Base-by-base conservation (phyloP, 2,888 invertebrate species). In the Andrena flavipes region DNA sequence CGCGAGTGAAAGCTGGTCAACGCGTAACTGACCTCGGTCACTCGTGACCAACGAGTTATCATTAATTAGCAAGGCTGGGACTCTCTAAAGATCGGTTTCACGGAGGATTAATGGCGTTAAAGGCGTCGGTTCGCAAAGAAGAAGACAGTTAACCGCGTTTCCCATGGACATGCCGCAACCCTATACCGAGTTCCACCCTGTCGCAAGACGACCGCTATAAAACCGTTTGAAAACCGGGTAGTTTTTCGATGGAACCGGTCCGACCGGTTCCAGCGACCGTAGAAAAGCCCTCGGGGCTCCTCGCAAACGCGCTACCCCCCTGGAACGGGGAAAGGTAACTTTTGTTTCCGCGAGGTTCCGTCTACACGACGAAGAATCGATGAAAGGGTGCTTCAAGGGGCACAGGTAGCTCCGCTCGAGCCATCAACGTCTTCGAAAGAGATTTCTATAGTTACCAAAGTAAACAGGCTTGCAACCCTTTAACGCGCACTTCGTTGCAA, bases 221-320 rank as follows among this genome's bases (percentile, higher is more conserved):
- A 84, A 75, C 82, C 84, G 81, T 78, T 84, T 64, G 76, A 65
- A 84, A 90, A 91, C 89, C 89, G 88, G 91, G 85, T 89, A 89
- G 90, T 91, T 93, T 92, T 93, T 91, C 87, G 91, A 84, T 80
- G 85, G 81, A 92, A 93, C 93, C 92, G 92, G 93, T 93, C 80
- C 42, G 26, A 91, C 93, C 91, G 91, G 93, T 92, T 67, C 64
- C 68, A 48, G 16, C 75, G 71, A 62, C 54, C 49, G 76, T 80
- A 82, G 82, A 79, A 83, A 87, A 87, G 76, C 64, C 79, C 74
- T 65, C 59, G 33, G 77, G 85, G 77, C 76, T 51, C 84, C 67
- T 74, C 56, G 84, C 64, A 77, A 75, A 63, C 76, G 68, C 65
- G 67, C 63, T 81, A 74, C 82, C 76, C 82, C 84, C 78, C 70